Conservation (phyloP, 2,797 vertebrate species). For the Danio aesculapii region DNA sequence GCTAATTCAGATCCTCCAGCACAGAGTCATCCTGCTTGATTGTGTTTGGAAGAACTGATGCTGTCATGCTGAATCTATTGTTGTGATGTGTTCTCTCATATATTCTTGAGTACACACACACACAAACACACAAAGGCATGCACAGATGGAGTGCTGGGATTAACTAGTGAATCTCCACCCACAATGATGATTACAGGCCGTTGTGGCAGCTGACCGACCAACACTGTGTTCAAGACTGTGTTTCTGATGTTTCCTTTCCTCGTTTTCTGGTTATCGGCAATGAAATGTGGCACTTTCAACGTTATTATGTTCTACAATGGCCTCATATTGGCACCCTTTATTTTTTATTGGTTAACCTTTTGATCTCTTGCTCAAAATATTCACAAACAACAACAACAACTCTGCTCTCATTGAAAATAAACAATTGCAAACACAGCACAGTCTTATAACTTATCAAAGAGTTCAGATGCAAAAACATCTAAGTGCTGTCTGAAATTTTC, state of each 20-base stretch:
- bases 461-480: too few relatives aligned
- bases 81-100: slow-evolving; percentile 17
- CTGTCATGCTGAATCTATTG: slow-evolving; percentile 33
- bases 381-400: too few relatives aligned
- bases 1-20: slow-evolving; percentile 19
- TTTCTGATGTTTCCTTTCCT: background rate
- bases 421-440: too few relatives aligned
- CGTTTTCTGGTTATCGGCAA: background rate
- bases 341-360: too few relatives aligned
- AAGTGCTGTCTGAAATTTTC: too few relatives aligned
- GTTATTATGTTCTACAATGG: background rate
- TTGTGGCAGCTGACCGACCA: slow-evolving; percentile 17
- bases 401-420: too few relatives aligned
- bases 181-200: slow-evolving; percentile 67
- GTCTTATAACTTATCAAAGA: too few relatives aligned
- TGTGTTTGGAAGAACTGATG: background rate
- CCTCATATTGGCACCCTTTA: too few relatives aligned
- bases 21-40: background rate
- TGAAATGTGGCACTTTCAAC: background rate
- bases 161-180: slow-evolving; percentile 77
- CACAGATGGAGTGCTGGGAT: slow-evolving; percentile 76
- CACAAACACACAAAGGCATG: slow-evolving; percentile 49
- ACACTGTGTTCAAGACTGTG: background rate
- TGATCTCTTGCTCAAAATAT: too few relatives aligned
- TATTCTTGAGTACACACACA: slow-evolving; percentile 20